Percentiles rank a stretch among this genome's conserved stretches.
These are phyloP conservation scores for Eupeodes luniger DNA, from an alignment of 2,888 invertebrate species.

Conservation along the genomic window DNA sequence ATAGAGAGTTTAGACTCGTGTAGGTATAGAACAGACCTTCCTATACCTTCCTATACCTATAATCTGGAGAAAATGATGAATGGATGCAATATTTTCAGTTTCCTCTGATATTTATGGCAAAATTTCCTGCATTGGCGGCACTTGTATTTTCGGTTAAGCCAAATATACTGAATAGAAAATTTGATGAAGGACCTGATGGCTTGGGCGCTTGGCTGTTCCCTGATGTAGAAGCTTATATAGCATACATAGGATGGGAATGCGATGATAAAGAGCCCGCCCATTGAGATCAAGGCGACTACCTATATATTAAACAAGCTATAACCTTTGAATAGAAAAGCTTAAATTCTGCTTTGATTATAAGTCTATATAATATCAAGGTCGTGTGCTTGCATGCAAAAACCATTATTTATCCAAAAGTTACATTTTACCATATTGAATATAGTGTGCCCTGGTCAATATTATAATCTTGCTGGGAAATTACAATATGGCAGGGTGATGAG, in stretches of 20 bases:
- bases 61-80: constrained; percentile 68
- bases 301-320: constrained; percentile 24
- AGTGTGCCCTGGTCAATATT: background rate
- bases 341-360: constrained; percentile 36
- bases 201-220: background rate
- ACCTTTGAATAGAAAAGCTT: constrained; percentile 27
- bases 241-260: background rate
- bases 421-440: background rate
- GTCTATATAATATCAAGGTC: background rate
- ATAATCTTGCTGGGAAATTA: background rate
- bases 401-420: constrained; percentile 15
- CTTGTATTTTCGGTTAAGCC: constrained; percentile 59
- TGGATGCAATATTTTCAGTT: constrained; percentile 72
- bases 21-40: background rate
- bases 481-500: background rate
- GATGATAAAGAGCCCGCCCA: constrained; percentile 53
- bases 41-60: background rate
- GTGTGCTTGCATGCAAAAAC: background rate
- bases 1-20: background rate
- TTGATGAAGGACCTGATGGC: constrained; percentile 47
- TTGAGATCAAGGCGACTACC: constrained; percentile 47
- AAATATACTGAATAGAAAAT: constrained; percentile 45
- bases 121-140: constrained; percentile 71
- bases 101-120: constrained; percentile 67
- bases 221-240: constrained; percentile 7